Conservation (phyloP, 2,113 vertebrate genomes). For the Embiotoca jacksoni region DNA sequence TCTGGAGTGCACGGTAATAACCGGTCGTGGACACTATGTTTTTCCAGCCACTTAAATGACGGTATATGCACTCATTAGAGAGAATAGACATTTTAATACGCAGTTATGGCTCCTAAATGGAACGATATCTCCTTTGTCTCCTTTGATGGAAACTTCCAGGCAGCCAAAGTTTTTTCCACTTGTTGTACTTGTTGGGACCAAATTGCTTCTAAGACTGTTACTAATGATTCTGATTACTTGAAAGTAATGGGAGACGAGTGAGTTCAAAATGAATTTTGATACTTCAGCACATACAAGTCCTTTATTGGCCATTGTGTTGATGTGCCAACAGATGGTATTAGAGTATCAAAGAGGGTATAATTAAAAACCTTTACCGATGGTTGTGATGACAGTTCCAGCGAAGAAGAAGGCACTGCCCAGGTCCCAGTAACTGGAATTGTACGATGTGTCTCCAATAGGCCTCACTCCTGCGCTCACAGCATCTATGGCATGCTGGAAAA, state of each 20-base stretch:
- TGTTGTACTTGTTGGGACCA: background rate
- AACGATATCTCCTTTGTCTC: background rate
- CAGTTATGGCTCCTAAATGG: background rate
- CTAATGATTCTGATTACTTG: too few relatives aligned
- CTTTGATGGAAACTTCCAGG: constrained; percentile 4
- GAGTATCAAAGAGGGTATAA: background rate
- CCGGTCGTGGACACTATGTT: background rate
- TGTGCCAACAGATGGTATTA: background rate
- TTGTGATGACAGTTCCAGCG: constrained; percentile 98
- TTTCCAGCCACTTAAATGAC: background rate
- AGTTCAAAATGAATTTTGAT: background rate
- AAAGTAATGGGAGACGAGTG: too few relatives aligned
- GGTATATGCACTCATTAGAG: constrained; percentile 1
- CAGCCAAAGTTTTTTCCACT: background rate
- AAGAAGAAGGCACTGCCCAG: constrained; percentile 98
- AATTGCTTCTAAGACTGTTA: too few relatives aligned
- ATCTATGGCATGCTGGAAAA: constrained; percentile 90
- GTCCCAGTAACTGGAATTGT: constrained; percentile 96
- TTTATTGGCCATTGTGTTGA: background rate
- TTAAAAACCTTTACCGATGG: constrained; percentile 88
- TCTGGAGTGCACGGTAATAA: background rate
- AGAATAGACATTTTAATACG: background rate
- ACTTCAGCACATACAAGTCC: background rate
- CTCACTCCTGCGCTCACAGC: constrained; percentile 95
- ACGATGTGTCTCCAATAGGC: constrained; percentile 91